These are phyloP conservation scores for Argentina silus DNA, from an alignment of 2,797 vertebrate genomes.

Conservation along the genomic window DNA sequence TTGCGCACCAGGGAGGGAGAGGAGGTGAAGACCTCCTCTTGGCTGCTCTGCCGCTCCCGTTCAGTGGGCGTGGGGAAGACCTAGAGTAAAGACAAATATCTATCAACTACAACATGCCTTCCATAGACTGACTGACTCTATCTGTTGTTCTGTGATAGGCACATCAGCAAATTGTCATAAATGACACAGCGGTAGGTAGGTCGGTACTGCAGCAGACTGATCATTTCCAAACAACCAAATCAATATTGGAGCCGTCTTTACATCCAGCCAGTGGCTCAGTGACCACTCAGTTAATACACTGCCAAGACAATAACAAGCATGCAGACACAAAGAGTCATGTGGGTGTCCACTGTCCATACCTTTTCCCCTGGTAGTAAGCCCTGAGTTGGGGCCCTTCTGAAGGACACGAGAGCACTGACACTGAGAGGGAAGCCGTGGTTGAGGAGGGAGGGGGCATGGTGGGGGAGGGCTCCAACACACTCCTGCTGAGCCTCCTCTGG, in stretches of 20 bases:
- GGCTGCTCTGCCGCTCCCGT: slow-evolving; percentile 47
- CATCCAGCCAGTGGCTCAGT: background rate
- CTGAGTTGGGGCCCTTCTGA: slow-evolving; percentile 84
- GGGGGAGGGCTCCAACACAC: slow-evolving; percentile 35
- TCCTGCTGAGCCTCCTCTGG: slow-evolving; percentile 80
- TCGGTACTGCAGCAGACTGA: no score
- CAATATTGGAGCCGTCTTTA: no score
- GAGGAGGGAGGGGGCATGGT: slow-evolving; percentile 76
- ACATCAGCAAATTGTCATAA: no score
- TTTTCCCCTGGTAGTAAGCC: slow-evolving; percentile 71
- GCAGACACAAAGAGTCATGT: background rate
- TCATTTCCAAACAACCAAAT: no score
- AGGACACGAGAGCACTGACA: slow-evolving; percentile 92
- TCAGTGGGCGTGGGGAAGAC: slow-evolving; percentile 41
- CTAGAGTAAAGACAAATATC: slow-evolving; percentile 25
- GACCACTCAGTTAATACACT: no score
- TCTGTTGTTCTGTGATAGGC: no score
- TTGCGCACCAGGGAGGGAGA: slow-evolving; percentile 90
- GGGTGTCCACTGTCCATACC: slow-evolving; percentile 61
- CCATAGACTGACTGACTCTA: no score
- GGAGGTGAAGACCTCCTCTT: slow-evolving; percentile 79
- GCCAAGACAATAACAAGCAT: no score
- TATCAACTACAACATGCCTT: no score
- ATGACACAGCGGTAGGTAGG: background rate
- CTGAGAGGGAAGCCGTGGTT: slow-evolving; percentile 90